Percentiles rank a stretch among this genome's conserved stretches.
phyloP scores from a whole-genome alignment of 2,113 vertebrate genomes.

The Leuciscus idus region DNA sequence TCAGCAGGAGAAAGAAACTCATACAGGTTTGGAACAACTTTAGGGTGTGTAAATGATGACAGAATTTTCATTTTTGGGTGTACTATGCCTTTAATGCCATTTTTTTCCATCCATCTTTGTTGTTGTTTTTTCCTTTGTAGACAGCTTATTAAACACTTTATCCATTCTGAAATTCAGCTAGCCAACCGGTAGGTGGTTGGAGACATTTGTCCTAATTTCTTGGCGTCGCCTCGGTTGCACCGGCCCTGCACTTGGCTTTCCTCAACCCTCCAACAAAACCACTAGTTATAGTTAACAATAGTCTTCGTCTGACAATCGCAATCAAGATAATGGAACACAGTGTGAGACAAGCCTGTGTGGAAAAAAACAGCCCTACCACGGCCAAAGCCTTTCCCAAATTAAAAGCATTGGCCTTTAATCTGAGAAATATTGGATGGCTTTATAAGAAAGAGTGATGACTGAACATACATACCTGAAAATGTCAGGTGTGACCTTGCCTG shows the following conservation, averaged over 20 bases:
- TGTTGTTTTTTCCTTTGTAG: not conserved
- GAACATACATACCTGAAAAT: constrained; percentile 17
- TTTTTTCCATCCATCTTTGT: not conserved
- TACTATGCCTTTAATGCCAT: not conserved
- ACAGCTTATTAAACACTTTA: constrained; percentile 10
- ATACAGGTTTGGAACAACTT: not conserved
- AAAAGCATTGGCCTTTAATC: constrained; percentile 54
- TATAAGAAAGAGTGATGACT: constrained; percentile 45
- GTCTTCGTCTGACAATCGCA: constrained; percentile 51
- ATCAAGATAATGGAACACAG: constrained; percentile 60
- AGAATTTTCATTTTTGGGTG: not conserved
- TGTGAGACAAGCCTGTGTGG: constrained; percentile 46
- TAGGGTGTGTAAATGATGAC: not conserved
- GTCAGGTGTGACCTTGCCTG: constrained; percentile 46
- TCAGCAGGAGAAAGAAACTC: not conserved
- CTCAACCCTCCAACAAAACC: not conserved
- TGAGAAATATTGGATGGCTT: constrained; percentile 58
- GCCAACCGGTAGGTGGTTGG: constrained; percentile 48
- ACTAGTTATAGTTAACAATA: constrained; percentile 51
- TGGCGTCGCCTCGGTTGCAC: constrained; percentile 19
- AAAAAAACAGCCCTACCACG: not conserved
- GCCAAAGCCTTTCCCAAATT: constrained; percentile 48
- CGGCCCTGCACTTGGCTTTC: not conserved
- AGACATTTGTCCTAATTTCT: constrained; percentile 44
- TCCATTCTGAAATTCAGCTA: not conserved